Base-by-base conservation (phyloP, 64 coral and sea anemone species). In the Actinia tenebrosa region DNA sequence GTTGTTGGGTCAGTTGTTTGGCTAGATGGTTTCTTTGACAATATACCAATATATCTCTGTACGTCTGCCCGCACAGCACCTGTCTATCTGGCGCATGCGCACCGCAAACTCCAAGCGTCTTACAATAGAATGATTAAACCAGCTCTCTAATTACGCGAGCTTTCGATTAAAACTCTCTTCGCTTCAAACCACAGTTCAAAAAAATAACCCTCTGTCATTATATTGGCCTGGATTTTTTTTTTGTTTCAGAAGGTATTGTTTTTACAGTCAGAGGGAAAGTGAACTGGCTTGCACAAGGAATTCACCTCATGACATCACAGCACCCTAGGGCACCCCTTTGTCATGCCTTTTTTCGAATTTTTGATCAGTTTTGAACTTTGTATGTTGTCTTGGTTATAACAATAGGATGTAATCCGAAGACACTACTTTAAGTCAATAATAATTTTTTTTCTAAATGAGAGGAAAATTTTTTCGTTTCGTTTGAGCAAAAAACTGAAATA, bases 21-120 rank as follows among this genome's bases (percentile, higher is more conserved):
- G 42, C 18, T 81, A 53, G 79, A 46, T 81, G 79, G 80, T 83
- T 83, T 83, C 80, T 83, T 58, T 83, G 80, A 83, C 80, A 83
- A 83, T 83, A 83, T 25, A 50, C n/a, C 46, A 45, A 50, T 58
- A 83, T 58, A 54, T 58, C 80, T 83, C 69, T 42, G 26, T 75
- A 75, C 23, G 26, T 75, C n/a, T 42, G 69, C 26, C 69, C 2
- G 26, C 69, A 45, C 4, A 53, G 54, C 80, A 83, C 80, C 80
- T 83, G 80, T 83, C 54, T 18, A 10, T 16, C 15, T 13, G 10
- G 69, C 25, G 69, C 69, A 75, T 30, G 25, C 69, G 69, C 25
- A 75, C 10, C 6, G 2, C 26, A 10, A 10, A 30, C 25, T 75
- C 69, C 69, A 30, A 75, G 13, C 2, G 4, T 75, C n/a, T 75